Evolutionary conservation across 2,888 invertebrate genomes (phyloP).

Genomic region (Orchesella flavescens): DNA sequence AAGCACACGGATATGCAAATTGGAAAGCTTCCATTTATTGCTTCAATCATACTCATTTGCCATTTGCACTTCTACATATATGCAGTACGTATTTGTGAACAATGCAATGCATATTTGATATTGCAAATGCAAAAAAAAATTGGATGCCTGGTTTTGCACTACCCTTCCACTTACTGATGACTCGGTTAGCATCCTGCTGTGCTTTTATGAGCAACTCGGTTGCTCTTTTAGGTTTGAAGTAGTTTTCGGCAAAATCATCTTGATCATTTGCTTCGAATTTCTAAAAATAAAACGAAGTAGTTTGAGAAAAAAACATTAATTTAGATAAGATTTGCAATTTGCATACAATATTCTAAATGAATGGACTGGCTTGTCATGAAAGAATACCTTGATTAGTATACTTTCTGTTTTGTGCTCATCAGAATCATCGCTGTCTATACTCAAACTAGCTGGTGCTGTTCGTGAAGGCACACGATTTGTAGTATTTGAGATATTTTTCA

Average conservation of each 20-base stretch:
- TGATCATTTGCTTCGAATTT: slow-evolving; percentile 77
- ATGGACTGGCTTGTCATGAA: too few species aligned
- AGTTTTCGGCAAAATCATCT: slow-evolving; percentile 81
- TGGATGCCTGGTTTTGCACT: slow-evolving; percentile 52
- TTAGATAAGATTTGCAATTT: too few species aligned
- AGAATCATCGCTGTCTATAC: slow-evolving; percentile 63
- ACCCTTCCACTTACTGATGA: slow-evolving; percentile 78
- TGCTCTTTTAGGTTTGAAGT: slow-evolving; percentile 82
- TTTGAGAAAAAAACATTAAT: too few species aligned
- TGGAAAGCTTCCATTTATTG: too few species aligned
- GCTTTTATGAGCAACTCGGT: slow-evolving; percentile 79
- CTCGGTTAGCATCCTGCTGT: slow-evolving; percentile 77
- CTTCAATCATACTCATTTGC: too few species aligned
- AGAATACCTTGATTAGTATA: slow-evolving; percentile 67
- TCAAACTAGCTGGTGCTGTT: slow-evolving; percentile 70
- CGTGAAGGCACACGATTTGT: slow-evolving; percentile 69
- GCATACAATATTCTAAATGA: too few species aligned
- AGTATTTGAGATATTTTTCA: slow-evolving; percentile 52
- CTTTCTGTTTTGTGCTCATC: slow-evolving; percentile 67
- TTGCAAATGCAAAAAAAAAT: not conserved
- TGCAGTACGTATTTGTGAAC: too few species aligned
- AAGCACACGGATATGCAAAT: too few species aligned
- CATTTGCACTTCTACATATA: too few species aligned
- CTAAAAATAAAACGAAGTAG: slow-evolving; percentile 74
- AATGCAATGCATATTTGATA: too few species aligned